Conservation (phyloP, 2,113 vertebrate species). For the Ornithorhynchus anatinus region DNA sequence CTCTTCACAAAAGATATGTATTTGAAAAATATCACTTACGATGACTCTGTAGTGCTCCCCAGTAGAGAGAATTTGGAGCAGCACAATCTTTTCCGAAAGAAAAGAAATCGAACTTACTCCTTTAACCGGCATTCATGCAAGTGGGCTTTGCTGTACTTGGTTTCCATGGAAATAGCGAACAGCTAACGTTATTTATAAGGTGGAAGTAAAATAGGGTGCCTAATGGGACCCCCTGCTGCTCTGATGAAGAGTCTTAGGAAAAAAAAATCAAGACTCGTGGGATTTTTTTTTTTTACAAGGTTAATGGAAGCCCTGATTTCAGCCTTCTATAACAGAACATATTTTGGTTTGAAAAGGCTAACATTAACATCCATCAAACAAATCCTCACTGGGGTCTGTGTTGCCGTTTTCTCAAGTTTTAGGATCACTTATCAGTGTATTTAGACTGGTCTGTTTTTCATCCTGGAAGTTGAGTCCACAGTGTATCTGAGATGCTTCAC, state of each 20-base stretch:
- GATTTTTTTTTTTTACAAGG: slow-evolving; percentile 56
- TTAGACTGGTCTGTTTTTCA: slow-evolving; percentile 28
- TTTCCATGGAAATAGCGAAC: slow-evolving; percentile 69
- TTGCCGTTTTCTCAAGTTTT: slow-evolving; percentile 58
- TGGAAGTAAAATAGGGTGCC: slow-evolving; percentile 65
- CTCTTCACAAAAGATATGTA: slow-evolving; percentile 41
- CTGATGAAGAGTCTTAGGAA: slow-evolving; percentile 63
- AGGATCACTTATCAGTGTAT: slow-evolving; percentile 6
- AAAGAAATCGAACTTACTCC: slow-evolving; percentile 66
- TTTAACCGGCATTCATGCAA: slow-evolving; percentile 62
- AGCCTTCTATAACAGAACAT: slow-evolving; percentile 55
- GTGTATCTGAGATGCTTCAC: slow-evolving; percentile 9
- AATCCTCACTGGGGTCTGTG: slow-evolving; percentile 36
- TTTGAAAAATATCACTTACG: slow-evolving; percentile 50
- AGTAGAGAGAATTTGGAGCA: slow-evolving; percentile 49
- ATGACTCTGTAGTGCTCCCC: slow-evolving; percentile 38
- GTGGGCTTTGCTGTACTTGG: slow-evolving; percentile 63
- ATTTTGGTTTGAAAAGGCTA: slow-evolving; percentile 56
- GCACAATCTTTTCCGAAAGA: slow-evolving; percentile 48
- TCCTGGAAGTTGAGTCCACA: slow-evolving; percentile 46
- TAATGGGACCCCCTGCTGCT: slow-evolving; percentile 67
- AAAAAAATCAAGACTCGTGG: slow-evolving; percentile 52
- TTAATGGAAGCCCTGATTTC: slow-evolving; percentile 61
- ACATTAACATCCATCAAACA: slow-evolving; percentile 56
- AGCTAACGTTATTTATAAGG: slow-evolving; percentile 72